These are phyloP conservation scores for Eclectus roratus DNA, from an alignment of 2,113 vertebrate species.

Conservation along the genomic window DNA sequence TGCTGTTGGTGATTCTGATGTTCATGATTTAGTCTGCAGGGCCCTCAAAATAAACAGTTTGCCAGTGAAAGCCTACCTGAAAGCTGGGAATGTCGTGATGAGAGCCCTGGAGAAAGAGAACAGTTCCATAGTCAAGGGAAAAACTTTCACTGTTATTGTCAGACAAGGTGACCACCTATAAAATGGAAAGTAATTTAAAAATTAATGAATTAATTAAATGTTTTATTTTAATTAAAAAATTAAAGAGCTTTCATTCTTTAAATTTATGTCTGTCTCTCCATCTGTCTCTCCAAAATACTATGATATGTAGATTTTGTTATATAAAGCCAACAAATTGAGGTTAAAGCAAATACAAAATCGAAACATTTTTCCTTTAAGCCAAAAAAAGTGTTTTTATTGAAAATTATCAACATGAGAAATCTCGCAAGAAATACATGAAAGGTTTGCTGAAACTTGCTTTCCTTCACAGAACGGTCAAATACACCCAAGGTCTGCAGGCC, in stretches of 20 bases:
- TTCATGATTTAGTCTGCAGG: neutral
- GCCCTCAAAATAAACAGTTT: neutral
- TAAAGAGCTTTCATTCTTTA: neutral
- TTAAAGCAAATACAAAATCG: neutral
- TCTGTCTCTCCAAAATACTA: neutral
- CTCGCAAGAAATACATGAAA: neutral
- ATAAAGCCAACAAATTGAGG: neutral
- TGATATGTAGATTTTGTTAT: neutral
- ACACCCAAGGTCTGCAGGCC: neutral
- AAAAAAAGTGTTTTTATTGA: neutral
- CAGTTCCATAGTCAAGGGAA: neutral
- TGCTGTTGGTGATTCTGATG: neutral
- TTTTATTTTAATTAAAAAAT: neutral
- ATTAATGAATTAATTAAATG: neutral
- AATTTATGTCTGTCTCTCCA: no score
- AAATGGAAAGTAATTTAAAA: neutral
- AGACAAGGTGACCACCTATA: neutral
- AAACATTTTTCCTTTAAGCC: neutral
- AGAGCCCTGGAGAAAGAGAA: neutral
- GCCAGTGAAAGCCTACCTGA: neutral
- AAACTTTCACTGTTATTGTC: neutral
- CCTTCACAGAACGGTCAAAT: neutral
- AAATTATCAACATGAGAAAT: neutral
- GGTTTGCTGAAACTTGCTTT: slow-evolving; percentile 21
- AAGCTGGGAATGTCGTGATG: neutral